phyloP scores from a whole-genome alignment of 2,113 vertebrate genomes.

The Charadrius vociferus region DNA sequence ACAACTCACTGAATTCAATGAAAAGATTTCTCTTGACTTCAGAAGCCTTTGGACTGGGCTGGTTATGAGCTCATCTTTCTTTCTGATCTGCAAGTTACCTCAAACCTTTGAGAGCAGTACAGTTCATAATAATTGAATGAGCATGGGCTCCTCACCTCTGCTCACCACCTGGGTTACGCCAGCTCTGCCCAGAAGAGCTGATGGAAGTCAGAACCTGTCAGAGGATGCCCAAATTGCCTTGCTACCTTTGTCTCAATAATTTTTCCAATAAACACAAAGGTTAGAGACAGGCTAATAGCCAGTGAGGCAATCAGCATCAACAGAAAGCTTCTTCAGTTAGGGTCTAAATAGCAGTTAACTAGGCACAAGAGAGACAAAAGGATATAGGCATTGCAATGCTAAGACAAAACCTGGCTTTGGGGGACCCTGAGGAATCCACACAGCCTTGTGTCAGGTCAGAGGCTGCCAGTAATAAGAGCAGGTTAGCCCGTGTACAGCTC shows the following conservation, averaged over 20 bases:
- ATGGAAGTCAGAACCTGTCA: not conserved
- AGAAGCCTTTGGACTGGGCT: not conserved
- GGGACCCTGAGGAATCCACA: not conserved
- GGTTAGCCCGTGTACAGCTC: not conserved
- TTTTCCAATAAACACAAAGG: slow-evolving; percentile 8
- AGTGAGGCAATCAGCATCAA: not conserved
- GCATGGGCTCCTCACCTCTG: not conserved
- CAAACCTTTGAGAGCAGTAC: not conserved
- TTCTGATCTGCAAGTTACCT: not conserved
- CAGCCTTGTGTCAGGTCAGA: not conserved
- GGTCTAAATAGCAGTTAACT: slow-evolving; percentile 4
- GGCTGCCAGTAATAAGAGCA: not conserved
- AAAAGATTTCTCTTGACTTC: not conserved
- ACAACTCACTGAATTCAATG: not conserved
- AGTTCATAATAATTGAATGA: not conserved
- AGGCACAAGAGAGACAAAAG: not conserved
- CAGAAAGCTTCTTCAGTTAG: not conserved
- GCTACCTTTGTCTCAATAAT: slow-evolving; percentile 8
- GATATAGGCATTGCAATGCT: not conserved
- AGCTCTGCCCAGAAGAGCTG: not conserved
- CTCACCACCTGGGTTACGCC: not conserved
- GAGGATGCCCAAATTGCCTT: not conserved
- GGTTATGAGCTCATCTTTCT: not conserved
- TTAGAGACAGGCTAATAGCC: slow-evolving; percentile 37
- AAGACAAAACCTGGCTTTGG: not conserved